A percentile compares a stretch with the other conserved stretches of the same genome.
These are phyloP conservation scores for Halictus rubicundus DNA, from an alignment of 1,140 invertebrate genomes.

Conservation along the genomic window DNA sequence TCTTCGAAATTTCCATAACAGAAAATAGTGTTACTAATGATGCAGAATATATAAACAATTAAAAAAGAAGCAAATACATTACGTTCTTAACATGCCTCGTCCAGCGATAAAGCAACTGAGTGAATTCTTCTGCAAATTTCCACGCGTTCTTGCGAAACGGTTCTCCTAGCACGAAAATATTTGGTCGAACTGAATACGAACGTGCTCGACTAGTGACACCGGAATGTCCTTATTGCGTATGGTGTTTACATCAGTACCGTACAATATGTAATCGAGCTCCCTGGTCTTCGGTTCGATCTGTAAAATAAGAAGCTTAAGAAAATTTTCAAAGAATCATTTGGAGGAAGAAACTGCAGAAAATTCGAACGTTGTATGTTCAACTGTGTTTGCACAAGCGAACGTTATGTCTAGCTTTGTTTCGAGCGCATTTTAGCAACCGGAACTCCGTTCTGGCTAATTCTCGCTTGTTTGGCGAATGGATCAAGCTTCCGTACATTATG, in stretches of 20 bases:
- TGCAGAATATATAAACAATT: too few species aligned
- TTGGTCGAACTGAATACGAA: neutral
- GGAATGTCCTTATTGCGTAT: conserved; percentile 3
- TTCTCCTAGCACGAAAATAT: neutral
- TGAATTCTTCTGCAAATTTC: conserved; percentile 32
- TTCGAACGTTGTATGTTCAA: conserved; percentile 28
- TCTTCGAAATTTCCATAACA: too few species aligned
- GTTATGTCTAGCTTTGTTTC: conserved; percentile 10
- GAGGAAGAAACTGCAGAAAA: neutral
- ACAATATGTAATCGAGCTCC: neutral
- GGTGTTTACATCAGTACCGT: conserved; percentile 3
- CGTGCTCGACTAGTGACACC: conserved; percentile 14
- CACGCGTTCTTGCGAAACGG: neutral
- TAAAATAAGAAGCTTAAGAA: neutral
- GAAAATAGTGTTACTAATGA: too few species aligned
- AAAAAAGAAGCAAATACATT: neutral
- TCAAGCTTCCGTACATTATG: neutral
- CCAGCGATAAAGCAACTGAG: conserved; percentile 16
- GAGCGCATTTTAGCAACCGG: conserved; percentile 2
- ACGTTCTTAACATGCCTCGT: neutral
- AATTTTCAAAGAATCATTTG: neutral
- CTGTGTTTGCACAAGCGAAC: conserved; percentile 18
- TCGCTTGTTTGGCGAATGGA: conserved; percentile 32
- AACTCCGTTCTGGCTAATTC: conserved; percentile 31
- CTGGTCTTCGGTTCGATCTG: neutral